These are phyloP conservation scores for Mythimna vitellina DNA, from an alignment of 2,888 invertebrate genomes.

Conservation along the genomic window DNA sequence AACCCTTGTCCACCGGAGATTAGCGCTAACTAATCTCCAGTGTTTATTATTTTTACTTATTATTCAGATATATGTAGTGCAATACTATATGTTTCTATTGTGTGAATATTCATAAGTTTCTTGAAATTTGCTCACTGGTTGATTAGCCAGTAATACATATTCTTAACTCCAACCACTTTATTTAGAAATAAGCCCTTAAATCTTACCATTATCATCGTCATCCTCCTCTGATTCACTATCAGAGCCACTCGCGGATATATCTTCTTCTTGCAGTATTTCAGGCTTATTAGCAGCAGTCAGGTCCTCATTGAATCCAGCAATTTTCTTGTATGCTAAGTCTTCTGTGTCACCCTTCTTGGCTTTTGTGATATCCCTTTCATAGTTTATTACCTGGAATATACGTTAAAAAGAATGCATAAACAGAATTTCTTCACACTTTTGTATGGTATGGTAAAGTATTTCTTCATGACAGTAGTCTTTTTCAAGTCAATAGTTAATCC, in stretches of 20 bases:
- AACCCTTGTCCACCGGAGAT: too few relatives aligned
- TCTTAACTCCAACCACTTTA: too few relatives aligned
- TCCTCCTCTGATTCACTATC: slow-evolving; percentile 77
- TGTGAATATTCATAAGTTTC: too few relatives aligned
- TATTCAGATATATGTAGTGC: too few relatives aligned
- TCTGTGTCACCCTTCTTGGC: slow-evolving; percentile 93
- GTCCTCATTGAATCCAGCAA: slow-evolving; percentile 95
- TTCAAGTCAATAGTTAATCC: too few relatives aligned
- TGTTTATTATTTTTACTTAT: too few relatives aligned
- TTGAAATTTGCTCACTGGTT: too few relatives aligned
- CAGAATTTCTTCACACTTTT: neutral
- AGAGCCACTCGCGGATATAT: slow-evolving; percentile 77
- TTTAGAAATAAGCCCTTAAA: neutral
- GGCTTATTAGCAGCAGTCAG: slow-evolving; percentile 93
- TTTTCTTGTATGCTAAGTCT: slow-evolving; percentile 95
- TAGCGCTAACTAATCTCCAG: too few relatives aligned
- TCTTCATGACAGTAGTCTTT: too few relatives aligned
- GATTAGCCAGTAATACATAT: too few relatives aligned
- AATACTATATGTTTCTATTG: too few relatives aligned
- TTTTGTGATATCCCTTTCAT: slow-evolving; percentile 96
- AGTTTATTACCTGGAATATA: slow-evolving; percentile 93
- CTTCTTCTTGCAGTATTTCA: slow-evolving; percentile 90
- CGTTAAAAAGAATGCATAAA: neutral
- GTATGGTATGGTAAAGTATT: too few relatives aligned
- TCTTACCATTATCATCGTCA: slow-evolving; percentile 74